These are phyloP conservation scores for Trypoxylon attenuatum DNA, from an alignment of 2,888 invertebrate species.

Conservation along the genomic window DNA sequence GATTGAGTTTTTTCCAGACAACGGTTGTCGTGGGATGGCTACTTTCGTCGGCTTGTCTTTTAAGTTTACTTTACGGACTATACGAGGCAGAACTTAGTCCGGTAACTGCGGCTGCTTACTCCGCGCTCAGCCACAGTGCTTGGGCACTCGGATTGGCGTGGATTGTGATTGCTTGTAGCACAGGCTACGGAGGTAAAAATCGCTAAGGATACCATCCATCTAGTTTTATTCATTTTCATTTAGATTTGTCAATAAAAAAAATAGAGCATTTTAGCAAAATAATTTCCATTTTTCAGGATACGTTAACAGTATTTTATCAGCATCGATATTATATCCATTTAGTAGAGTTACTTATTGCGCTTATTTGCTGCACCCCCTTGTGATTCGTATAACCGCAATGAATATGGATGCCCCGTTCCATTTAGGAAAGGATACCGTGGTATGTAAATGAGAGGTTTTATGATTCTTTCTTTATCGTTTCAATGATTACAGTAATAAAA, in stretches of 20 bases:
- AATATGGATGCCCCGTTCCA: slow-evolving; percentile 89
- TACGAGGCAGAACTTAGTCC: slow-evolving; percentile 83
- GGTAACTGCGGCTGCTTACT: slow-evolving; percentile 84
- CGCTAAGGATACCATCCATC: no score
- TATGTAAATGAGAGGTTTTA: slow-evolving; percentile 70
- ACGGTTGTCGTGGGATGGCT: slow-evolving; percentile 84
- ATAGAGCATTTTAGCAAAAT: no score
- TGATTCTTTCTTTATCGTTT: no score
- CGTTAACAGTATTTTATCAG: slow-evolving; percentile 83
- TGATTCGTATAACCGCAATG: slow-evolving; percentile 87
- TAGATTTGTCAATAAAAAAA: no score
- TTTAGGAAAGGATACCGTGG: slow-evolving; percentile 86
- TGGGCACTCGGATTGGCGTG: slow-evolving; percentile 89
- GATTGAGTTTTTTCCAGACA: slow-evolving; percentile 74
- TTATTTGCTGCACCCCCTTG: slow-evolving; percentile 89
- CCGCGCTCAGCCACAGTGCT: slow-evolving; percentile 87
- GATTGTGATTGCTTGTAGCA: slow-evolving; percentile 90
- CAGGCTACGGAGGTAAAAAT: slow-evolving; percentile 85
- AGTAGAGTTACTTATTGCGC: slow-evolving; percentile 92
- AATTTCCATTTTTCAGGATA: slow-evolving; percentile 71
- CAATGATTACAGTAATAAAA: no score
- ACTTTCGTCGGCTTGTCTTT: slow-evolving; percentile 80
- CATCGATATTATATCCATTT: slow-evolving; percentile 87
- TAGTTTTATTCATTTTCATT: no score
- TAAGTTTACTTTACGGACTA: slow-evolving; percentile 86